Evolutionary conservation across 2,888 invertebrate genomes (phyloP), one percentile per base, ranked within the genome.

Genomic region (Gryllus longicercus): DNA sequence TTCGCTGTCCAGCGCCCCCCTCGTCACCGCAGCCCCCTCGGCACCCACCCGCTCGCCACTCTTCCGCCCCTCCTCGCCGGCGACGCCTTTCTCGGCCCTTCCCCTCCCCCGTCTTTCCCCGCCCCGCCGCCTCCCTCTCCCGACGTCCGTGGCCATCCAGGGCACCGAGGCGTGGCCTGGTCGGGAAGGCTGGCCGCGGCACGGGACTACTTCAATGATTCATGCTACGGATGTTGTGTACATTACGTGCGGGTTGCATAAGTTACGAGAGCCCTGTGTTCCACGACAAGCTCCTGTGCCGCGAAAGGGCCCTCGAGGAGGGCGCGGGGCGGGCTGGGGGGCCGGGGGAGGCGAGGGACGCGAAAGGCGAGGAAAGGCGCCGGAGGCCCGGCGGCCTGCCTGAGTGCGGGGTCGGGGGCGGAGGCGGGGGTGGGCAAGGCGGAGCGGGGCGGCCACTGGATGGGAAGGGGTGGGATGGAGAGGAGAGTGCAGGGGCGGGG

Each of bases 401-500:
- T 80, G 81, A 83, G 83, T 80, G 82, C 76, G 81, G 82, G 82
- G 80, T 79, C 78, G 38, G 81, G 79, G 82, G 21, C 21, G 21
- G 21, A 21, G 21, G 21, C 21, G 21, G 21, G 1, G 21, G 81
- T 82, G 83, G 76, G 81, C 82, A 82, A 79, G 85, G 85, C 86
- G 87, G 83, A 80, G 16, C 63, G 63, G 63, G 2, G 63, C 16
- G 63, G 83, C 81, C 81, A 81, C 81, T 81, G 81, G 84, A 84
- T 76, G 74, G 79, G 79, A 75, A 76, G 81, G 84, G 84, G 76
- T 51, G 79, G 79, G 77, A 76, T 25, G 84, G 84, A 81, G 84
- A 84, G 84, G 85, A 84, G 83, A 84, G 85, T 82, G 84, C 82
- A 84, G 82, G 86, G 86, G 85, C 85, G 85, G 86, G 87, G 85